Percentiles rank a stretch among this genome's conserved stretches.
Evolutionary conservation across 2,888 invertebrate genomes (phyloP).

Genomic region (Limnephilus lunatus): DNA sequence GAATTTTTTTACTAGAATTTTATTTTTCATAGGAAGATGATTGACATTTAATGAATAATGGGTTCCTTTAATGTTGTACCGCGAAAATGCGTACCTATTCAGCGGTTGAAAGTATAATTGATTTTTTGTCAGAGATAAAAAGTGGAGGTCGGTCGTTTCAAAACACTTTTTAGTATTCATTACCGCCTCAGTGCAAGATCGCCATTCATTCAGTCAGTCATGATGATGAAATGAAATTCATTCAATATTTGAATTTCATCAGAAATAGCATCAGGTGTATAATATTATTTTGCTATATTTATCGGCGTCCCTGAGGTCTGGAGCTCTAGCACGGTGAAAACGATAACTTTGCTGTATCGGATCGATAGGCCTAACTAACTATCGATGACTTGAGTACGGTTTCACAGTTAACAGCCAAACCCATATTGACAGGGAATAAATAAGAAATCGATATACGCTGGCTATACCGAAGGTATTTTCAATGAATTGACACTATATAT

Average conservation of each 20-base stretch:
- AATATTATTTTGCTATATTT: neutral
- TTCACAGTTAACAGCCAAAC: no score
- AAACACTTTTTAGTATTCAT: neutral
- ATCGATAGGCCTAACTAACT: neutral
- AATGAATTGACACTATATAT: no score
- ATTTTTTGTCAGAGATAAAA: neutral
- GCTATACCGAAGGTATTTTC: no score
- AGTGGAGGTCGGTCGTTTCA: conserved; percentile 2
- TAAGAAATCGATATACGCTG: no score
- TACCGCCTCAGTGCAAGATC: neutral
- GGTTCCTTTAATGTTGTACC: neutral
- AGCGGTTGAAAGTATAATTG: neutral
- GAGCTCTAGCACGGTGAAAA: no score
- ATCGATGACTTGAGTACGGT: no score
- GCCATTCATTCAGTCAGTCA: neutral
- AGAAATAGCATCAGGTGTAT: neutral
- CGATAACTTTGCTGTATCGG: no score
- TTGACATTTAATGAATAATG: neutral
- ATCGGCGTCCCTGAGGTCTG: neutral
- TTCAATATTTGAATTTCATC: neutral
- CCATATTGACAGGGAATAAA: no score
- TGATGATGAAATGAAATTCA: neutral
- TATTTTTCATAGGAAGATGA: neutral
- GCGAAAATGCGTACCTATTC: neutral
- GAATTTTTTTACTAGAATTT: neutral